These are phyloP conservation scores for Misgurnus mizolepis DNA, from an alignment of 2,113 vertebrate species.

Conservation along the genomic window DNA sequence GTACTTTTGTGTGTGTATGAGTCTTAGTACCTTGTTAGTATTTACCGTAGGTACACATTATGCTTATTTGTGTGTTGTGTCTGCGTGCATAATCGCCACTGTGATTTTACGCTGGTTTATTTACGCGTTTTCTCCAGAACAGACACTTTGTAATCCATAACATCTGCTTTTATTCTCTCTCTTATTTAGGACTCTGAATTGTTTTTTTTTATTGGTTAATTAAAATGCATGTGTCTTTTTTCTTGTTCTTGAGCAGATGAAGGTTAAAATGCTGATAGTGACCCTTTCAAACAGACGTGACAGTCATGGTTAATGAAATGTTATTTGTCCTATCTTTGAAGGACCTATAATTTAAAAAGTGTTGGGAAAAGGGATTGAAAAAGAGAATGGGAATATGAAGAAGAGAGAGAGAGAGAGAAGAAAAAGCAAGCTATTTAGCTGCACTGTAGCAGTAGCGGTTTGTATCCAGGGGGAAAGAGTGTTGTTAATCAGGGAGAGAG, in stretches of 20 bases:
- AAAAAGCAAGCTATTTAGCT: slow-evolving; percentile 49
- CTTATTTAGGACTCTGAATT: slow-evolving; percentile 59
- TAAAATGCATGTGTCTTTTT: slow-evolving; percentile 55
- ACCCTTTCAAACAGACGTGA: slow-evolving; percentile 63
- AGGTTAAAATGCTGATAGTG: slow-evolving; percentile 69
- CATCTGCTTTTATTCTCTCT: slow-evolving; percentile 35
- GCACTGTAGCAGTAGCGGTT: slow-evolving; percentile 57
- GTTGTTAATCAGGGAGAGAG: slow-evolving; percentile 69
- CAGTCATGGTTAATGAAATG: slow-evolving; percentile 65
- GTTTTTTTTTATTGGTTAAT: slow-evolving; percentile 68
- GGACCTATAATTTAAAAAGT: slow-evolving; percentile 59
- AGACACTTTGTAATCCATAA: slow-evolving; percentile 21
- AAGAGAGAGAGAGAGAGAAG: slow-evolving; percentile 25
- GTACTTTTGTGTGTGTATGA: neutral
- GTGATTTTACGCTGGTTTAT: slow-evolving; percentile 10
- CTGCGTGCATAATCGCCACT: slow-evolving; percentile 18
- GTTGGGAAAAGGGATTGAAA: slow-evolving; percentile 9
- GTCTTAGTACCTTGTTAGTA: neutral
- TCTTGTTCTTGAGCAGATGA: slow-evolving; percentile 56
- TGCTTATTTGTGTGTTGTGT: neutral
- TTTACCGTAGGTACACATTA: neutral
- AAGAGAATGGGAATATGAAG: slow-evolving; percentile 33
- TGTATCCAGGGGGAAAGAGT: slow-evolving; percentile 55
- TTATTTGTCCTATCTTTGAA: slow-evolving; percentile 65
- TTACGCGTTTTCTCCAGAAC: slow-evolving; percentile 25